Evolutionary conservation across 1,140 invertebrate genomes (phyloP), one percentile per base, ranked within the genome.

Genomic region (Drosophila parvula): DNA sequence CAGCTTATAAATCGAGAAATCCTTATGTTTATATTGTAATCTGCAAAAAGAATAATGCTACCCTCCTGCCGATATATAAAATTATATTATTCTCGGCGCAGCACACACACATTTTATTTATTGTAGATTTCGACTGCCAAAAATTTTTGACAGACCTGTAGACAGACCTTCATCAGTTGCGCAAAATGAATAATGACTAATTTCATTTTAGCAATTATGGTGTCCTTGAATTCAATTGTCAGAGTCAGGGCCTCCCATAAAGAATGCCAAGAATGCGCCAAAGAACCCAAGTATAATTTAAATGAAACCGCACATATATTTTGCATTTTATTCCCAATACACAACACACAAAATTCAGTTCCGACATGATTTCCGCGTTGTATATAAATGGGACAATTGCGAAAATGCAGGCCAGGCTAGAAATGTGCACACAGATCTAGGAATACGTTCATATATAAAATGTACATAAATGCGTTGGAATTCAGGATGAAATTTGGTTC

Each of bases 201-300:
- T 70, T 86, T 75, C 58, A 60, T 79, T 77, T 73, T 65, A 38
- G 64, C 83, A 89, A 83, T 89, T 78, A 77, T 61, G 81, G 8
- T 79, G 77, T 83, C 83, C 83, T 83, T 88, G 79, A 80, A 77
- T 83, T 78, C 68, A 88, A 83, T 86, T 86, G 83, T 88, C 79
- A 84, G 59, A 84, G 81, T 84, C 81, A 84, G 58, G 81, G 81
- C 40, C 75, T 57, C 56, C 65, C 45, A 80, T 84, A 73, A 70
- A 64, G 50, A 83, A 80, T 59, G 62, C 44, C 65, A 64, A 48
- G 53, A 79, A 75, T 62, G 50, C 63, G 62, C 30, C 74, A 45
- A 56, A 60, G 40, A 53, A 71, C 28, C 7, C n/a, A 48, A 18
- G 51, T 27, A 48, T 36, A 58, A 71, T 70, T 71, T n/a, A 14